Evolutionary conservation across 2,113 vertebrate genomes (phyloP), one percentile per base, ranked within the genome.

Genomic region (Gorsachius goisagi): DNA sequence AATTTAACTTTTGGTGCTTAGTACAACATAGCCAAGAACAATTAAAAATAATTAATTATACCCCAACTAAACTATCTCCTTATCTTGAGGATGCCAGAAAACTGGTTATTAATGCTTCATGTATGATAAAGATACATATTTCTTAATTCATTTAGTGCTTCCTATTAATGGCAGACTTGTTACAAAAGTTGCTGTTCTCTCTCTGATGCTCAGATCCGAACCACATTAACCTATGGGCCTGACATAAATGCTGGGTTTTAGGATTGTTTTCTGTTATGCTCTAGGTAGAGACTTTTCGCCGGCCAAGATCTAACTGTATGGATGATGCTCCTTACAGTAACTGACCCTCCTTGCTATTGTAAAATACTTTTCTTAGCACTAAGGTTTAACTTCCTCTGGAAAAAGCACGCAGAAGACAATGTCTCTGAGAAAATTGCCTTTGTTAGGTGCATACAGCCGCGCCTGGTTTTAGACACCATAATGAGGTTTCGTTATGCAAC

Each of bases 1-100:
- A 39, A 37, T 93, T 20, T 69, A 94, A 76, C 39, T 93, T 91
- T 20, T 21, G 35, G 18, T 95, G 63, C 83, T 93, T 55, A 15
- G 58, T 95, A 69, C 32, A 72, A 82, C 67, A 67, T 94, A 93
- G 93, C 55, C 55, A 97, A 95, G 86, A 95, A 94, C 66, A 96
- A 93, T 95, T 95, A 89, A 88, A 97, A 94, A 45, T 76, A 91
- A 88, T 85, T 92, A 94, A 86, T 95, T 96, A 82, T 88, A 67
- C 30, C 26, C 58, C 73, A 86, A 24, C 53, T 77, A 94, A 94
- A 89, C 49, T 56, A 88, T 79, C 32, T 84, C 84, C 86, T 62
- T 93, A 83, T 73, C 89, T 93, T 89, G 72, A 87, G 63, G 93
- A 33, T 79, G 56, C 24, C 53, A 75, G 80, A 82, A 63, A 92